Evolutionary conservation across 1,140 invertebrate genomes (phyloP).

Genomic region (Diplogasteroides magnus): DNA sequence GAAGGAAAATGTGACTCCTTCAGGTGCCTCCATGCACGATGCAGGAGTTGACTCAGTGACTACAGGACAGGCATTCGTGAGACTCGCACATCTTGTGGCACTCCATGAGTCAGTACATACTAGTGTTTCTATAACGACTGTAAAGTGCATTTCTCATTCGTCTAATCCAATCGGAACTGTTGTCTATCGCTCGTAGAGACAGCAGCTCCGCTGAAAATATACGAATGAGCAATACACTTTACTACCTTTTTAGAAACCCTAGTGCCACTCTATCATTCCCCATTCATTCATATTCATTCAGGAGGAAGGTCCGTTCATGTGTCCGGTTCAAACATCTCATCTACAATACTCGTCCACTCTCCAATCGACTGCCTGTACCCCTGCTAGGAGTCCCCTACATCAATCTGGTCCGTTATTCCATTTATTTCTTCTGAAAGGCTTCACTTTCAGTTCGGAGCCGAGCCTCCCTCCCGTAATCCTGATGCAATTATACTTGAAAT

Average conservation of each 20-base stretch:
- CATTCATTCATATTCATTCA: too few species aligned
- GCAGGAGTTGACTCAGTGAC: slow-evolving; percentile 6
- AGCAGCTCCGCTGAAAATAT: background rate
- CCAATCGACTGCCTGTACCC: slow-evolving; percentile 8
- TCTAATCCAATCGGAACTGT: too few species aligned
- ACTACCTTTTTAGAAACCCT: too few species aligned
- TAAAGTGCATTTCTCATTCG: background rate
- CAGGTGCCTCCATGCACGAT: background rate
- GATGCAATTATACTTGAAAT: background rate
- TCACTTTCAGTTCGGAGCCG: slow-evolving; percentile 8
- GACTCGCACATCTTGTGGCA: slow-evolving; percentile 9
- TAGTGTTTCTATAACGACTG: background rate
- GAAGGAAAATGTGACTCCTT: too few species aligned
- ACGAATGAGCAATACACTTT: background rate
- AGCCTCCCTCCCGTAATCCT: slow-evolving; percentile 11
- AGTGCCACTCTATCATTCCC: too few species aligned
- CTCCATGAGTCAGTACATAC: background rate
- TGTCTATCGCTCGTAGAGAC: background rate
- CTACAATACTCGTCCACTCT: background rate
- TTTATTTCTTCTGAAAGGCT: too few species aligned
- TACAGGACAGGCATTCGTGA: slow-evolving; percentile 2
- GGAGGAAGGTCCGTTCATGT: background rate
- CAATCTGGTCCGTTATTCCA: too few species aligned
- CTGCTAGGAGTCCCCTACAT: slow-evolving; percentile 13
- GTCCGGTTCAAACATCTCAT: background rate